Evolutionary conservation across 2,888 invertebrate genomes (phyloP), one percentile per base, ranked within the genome.

Genomic region (Itoplectis maculator): DNA sequence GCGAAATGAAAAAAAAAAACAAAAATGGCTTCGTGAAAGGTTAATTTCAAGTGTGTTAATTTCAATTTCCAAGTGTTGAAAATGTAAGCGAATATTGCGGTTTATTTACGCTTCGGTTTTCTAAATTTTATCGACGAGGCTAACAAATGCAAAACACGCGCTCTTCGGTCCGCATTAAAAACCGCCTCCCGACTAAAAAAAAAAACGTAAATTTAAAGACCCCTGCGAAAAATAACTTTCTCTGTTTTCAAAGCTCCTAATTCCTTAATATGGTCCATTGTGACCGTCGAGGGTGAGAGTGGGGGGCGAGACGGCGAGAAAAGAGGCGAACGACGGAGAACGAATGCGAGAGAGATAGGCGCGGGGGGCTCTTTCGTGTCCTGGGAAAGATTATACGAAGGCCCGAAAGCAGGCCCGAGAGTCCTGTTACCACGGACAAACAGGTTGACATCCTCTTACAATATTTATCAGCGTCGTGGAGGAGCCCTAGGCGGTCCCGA

Each of bases 361-460:
- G 74, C 23, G 83, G 47, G n/a, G 20, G 70, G 20, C 35, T 37
- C 35, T 37, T 73, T 68, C 72, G 59, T 66, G 76, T 81, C 85
- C 83, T 81, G 85, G 80, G 83, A 87, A 87, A 88, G 72, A 82
- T 84, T 81, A 72, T 59, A 66, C 70, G 40, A 54, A 72, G 72
- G 29, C 79, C 18, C n/a, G 9, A 49, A 63, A 65, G 75, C 35
- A 78, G 45, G 73, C 56, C 61, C 42, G 11, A 72, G 73, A 83
- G 81, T 87, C 82, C 81, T 83, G 83, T 84, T 86, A 84, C 83
- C 84, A 68, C 72, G 81, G 79, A 81, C 76, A 87, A 88, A 87
- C 87, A 88, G 85, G 87, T 88, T 88, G 86, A 88, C 86, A 86
- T 87, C 85, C 85, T 85, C 81, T 85, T 86, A 85, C 83, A 85